Conservation (phyloP, 2,113 vertebrate species). For the Gopherus evgoodei region DNA sequence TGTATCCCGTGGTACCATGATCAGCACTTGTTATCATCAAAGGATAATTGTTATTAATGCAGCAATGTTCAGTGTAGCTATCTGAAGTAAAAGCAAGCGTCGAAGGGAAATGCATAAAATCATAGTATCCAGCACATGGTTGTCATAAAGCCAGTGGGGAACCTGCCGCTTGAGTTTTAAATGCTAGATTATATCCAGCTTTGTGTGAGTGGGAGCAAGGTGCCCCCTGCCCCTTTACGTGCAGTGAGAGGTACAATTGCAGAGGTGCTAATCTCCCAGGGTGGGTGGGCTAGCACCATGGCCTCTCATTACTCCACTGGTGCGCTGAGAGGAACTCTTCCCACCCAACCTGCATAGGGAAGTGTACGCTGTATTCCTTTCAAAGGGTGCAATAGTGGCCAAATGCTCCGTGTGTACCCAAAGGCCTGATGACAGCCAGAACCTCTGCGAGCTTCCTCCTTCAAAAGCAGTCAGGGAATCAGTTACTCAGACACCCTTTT, state of each 20-base stretch:
- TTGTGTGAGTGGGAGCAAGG: rapidly evolving
- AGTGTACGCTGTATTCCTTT: background rate
- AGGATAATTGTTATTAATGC: background rate
- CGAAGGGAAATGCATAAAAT: constrained; percentile 13
- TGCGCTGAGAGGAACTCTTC: background rate
- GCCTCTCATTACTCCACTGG: background rate
- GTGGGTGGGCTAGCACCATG: background rate
- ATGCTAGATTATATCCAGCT: background rate
- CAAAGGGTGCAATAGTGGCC: background rate
- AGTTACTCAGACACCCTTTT: background rate
- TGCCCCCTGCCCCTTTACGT: rapidly evolving
- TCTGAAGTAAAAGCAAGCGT: background rate
- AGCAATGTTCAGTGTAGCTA: background rate
- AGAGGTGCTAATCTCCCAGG: rapidly evolving
- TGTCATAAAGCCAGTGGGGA: background rate
- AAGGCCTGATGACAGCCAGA: background rate
- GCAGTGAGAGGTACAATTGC: background rate
- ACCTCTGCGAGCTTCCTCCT: background rate
- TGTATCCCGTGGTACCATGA: background rate
- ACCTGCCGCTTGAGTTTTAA: background rate
- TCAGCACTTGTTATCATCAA: constrained; percentile 16
- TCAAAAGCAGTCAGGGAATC: background rate
- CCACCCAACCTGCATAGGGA: background rate
- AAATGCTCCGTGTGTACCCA: background rate
- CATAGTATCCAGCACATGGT: background rate